phyloP scores from a whole-genome alignment of 2,113 vertebrate species.

The Ancistrus triradiatus region DNA sequence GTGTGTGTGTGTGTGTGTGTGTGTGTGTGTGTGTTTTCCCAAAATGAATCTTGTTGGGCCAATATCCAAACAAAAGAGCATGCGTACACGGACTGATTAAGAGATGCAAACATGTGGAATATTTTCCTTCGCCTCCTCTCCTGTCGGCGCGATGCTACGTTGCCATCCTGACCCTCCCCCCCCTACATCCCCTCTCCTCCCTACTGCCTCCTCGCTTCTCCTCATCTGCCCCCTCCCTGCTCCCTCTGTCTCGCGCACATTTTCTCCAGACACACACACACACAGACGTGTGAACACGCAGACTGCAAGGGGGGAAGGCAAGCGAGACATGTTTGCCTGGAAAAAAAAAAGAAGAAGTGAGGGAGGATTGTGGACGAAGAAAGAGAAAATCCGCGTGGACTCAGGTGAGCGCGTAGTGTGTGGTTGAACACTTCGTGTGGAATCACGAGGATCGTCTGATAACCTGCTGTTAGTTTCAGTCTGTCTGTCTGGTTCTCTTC shows the following conservation, averaged over 20 bases:
- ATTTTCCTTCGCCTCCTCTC: constrained; percentile 61
- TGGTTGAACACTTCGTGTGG: no score
- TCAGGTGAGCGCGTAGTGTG: no score
- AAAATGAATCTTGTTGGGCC: constrained; percentile 14
- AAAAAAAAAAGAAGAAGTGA: constrained; percentile 53
- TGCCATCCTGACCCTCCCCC: constrained; percentile 70
- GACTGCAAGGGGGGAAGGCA: constrained; percentile 55
- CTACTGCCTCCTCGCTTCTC: constrained; percentile 59
- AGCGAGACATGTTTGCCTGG: constrained; percentile 56
- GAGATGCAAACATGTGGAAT: constrained; percentile 53
- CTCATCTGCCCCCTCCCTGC: constrained; percentile 52
- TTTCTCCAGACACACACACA: constrained; percentile 35
- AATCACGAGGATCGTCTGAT: no score
- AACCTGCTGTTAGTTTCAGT: no score
- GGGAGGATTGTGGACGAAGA: no score
- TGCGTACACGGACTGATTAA: constrained; percentile 58
- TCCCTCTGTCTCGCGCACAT: constrained; percentile 45
- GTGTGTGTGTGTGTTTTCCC: no score
- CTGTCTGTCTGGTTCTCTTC: no score
- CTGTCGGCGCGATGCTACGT: constrained; percentile 67
- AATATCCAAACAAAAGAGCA: constrained; percentile 46
- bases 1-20: no score
- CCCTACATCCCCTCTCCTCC: constrained; percentile 47
- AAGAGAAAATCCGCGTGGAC: no score
- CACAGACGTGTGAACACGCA: constrained; percentile 42